Percentiles rank a stretch among this genome's conserved stretches.
phyloP scores from a whole-genome alignment of 2,888 invertebrate genomes.

The Marronus borbonicus region DNA sequence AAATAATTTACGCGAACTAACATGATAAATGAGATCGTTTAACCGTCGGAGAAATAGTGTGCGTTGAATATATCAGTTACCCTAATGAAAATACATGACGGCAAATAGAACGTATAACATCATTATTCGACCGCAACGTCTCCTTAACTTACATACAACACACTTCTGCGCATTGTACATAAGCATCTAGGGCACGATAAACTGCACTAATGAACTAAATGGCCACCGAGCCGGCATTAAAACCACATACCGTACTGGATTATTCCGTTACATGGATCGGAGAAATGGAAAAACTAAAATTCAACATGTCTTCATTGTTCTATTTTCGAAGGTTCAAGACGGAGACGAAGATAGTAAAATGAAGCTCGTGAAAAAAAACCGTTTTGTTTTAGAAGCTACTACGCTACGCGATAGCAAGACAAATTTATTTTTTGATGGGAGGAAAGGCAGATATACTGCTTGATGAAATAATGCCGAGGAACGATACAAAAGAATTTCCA shows the following conservation, averaged over 20 bases:
- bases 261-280: conserved; percentile 1
- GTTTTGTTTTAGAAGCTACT: conserved; percentile 8
- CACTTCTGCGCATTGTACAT: not conserved
- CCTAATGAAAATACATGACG: conserved; percentile 25
- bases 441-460: conserved; percentile 1
- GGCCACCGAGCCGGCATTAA: not conserved
- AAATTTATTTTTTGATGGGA: not conserved
- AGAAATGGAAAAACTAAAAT: conserved; percentile 13
- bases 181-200: conserved; percentile 20
- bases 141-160: conserved; percentile 15
- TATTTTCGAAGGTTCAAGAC: not conserved
- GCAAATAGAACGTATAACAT: not conserved
- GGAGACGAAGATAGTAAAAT: not conserved
- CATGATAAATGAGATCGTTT: too few relatives aligned
- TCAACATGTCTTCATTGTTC: conserved; percentile 3
- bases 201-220: conserved; percentile 18
- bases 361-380: conserved; percentile 12
- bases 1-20: too few relatives aligned
- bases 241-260: conserved; percentile 1
- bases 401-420: not conserved
- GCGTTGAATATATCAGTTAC: not conserved
- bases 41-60: too few relatives aligned
- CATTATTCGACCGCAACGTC: conserved; percentile 9
- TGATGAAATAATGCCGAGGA: conserved; percentile 22
- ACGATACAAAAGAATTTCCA: conserved; percentile 40